Base-by-base conservation (phyloP, 53 echinoderm and acorn worm species). In the Apostichopus leukothele region DNA sequence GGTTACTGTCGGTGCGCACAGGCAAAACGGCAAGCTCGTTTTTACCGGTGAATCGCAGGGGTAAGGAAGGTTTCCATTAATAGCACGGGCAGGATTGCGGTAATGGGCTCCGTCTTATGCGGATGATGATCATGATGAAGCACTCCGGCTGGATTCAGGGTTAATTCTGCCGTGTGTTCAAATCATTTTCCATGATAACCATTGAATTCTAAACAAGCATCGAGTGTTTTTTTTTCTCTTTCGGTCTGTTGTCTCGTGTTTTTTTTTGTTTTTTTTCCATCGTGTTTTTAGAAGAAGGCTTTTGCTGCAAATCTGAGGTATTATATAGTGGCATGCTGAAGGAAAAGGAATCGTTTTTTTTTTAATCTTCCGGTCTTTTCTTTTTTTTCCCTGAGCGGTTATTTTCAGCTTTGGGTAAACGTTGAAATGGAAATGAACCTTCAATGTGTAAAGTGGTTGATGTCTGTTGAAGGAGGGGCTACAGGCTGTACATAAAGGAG, bases 11-110 rank as follows among this genome's bases (percentile, higher is more conserved):
- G 23, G 5, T 79, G 79, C 51, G 63, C 16, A 18, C 71, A 18
- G 71, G 71, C 71, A 71, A 71, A 19, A 55, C 81, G 55, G 57
- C 55, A n/a, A 55, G 81, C 59, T 81, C 7, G 39, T 39, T 81
- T 81, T 81, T 25, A 81, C n/a, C 55, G 22, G 51, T 81, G 20
- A 81, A 54, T n/a, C 23, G 57, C 55, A 13, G 81, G 81, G 81
- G 81, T 81, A 81, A 81, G 55, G 60, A 53, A 52, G 55, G n/a
- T 71, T 81, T 81, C 54, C 55, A 81, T 81, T 81, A 81, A 81
- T 81, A 52, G 81, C 52, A 81, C 81, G 55, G 20, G 81, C 81
- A 81, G 7, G 60, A 81, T 20, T 55, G 21, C 22, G 9, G 81
- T 81, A 81, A 81, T 81, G 60, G 81, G 60, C 4, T 79, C 18